These are phyloP conservation scores for Aramus guarauna DNA, from an alignment of 2,113 vertebrate genomes.

Conservation along the genomic window DNA sequence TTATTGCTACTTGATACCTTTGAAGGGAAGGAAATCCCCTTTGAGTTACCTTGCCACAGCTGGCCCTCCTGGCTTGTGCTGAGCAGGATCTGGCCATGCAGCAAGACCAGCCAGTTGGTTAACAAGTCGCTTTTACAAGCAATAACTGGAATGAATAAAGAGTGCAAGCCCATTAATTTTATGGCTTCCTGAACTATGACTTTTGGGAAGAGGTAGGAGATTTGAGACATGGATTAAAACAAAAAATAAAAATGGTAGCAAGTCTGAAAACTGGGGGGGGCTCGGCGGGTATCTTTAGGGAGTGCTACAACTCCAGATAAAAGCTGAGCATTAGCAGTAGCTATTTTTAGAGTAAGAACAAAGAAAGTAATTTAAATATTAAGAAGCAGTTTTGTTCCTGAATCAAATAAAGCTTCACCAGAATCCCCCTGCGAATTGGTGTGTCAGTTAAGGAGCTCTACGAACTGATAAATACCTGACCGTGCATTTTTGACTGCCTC, in stretches of 20 bases:
- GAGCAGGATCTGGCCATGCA: neutral
- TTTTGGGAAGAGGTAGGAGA: neutral
- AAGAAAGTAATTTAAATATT: neutral
- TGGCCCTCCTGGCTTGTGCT: neutral
- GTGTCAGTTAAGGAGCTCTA: neutral
- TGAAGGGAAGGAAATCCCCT: neutral
- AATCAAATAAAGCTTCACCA: neutral
- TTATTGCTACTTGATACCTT: neutral
- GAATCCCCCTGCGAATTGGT: neutral
- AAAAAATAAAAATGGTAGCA: neutral
- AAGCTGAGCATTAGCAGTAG: neutral
- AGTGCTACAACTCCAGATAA: neutral
- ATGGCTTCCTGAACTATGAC: neutral
- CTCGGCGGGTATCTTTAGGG: accelerated
- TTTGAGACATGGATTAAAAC: neutral
- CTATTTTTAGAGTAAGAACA: neutral
- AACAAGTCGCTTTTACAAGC: neutral
- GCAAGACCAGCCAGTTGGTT: neutral
- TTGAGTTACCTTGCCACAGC: neutral
- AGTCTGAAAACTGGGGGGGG: neutral
- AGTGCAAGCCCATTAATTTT: neutral
- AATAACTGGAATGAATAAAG: neutral
- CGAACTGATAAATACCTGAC: neutral
- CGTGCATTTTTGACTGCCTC: neutral
- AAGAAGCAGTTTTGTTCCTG: neutral